Evolutionary conservation across 2,888 invertebrate genomes (phyloP), one percentile per base, ranked within the genome.

Genomic region (Linnaemya vulpina): DNA sequence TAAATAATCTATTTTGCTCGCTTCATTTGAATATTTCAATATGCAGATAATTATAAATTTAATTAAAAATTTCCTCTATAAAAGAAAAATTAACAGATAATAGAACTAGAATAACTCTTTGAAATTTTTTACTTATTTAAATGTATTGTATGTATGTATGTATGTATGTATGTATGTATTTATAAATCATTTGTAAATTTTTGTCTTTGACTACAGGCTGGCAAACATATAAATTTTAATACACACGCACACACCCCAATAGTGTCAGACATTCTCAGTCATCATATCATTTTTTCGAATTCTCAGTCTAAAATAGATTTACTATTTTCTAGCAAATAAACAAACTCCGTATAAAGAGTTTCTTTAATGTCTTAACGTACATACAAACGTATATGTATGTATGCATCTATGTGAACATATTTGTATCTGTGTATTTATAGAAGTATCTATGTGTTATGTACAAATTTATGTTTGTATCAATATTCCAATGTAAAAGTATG

Each of bases 261-360:
- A 70, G 51, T 70, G 51, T 55, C 76, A 43, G 65, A 22, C 62
- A 46, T 49, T 55, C 20, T 68, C 67, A 68, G 60, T 80, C 74
- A 25, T 38, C 68, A 71, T 79, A 51, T 67, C 25, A 68, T 67
- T 55, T 51, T 46, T 51, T 73, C 11, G 8, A 55, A 51, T 80
- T 73, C 67, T 80, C 38, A 8, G 30, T 68, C 53, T 55, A 68
- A 68, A 68, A 68, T 81, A 75, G 67, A 74, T 75, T 81, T 70
- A 68, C 75, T 81, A 67, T 71, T 30, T 65, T 15, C 30, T 22
- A 40, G 20, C 43, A 78, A 51, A 35, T 49, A 25, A 78, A 58
- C 40, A 58, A 80, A 79, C 46, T 71, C 22, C 51, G 58, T 17
- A 15, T 67, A 67, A 73, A 74, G 65, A 73, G 30, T 60, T 74